Evolutionary conservation across 2,113 vertebrate genomes (phyloP).

Genomic region (Microtus pennsylvanicus): DNA sequence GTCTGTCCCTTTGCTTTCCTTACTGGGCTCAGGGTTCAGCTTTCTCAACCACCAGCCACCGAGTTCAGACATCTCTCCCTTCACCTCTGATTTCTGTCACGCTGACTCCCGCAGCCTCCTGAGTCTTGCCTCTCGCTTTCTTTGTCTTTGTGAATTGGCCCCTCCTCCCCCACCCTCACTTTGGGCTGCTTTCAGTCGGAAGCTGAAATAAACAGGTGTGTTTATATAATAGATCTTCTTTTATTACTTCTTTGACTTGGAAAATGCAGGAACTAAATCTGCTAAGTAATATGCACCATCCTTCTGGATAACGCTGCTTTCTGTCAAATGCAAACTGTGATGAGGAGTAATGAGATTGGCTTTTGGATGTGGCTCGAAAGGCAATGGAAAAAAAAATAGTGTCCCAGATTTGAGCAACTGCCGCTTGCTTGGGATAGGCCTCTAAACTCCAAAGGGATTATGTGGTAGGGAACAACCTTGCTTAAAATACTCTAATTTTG

Average conservation of each 20-base stretch:
- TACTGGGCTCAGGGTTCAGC: neutral
- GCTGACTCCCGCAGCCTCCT: neutral
- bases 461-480: neutral
- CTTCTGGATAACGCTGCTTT: slow-evolving; percentile 69
- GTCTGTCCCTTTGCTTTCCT: neutral
- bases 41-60: neutral
- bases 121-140: neutral
- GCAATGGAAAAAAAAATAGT: slow-evolving; percentile 48
- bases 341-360: slow-evolving; percentile 67
- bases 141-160: slow-evolving; percentile 51
- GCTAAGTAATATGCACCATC: slow-evolving; percentile 69
- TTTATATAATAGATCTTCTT: slow-evolving; percentile 75
- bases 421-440: slow-evolving; percentile 16
- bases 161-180: slow-evolving; percentile 49
- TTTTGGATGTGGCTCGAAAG: slow-evolving; percentile 67
- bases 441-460: neutral
- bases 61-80: neutral
- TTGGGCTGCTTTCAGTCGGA: slow-evolving; percentile 34
- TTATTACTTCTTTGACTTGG: slow-evolving; percentile 76
- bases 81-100: neutral
- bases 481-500: slow-evolving; percentile 23
- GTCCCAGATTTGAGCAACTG: slow-evolving; percentile 41
- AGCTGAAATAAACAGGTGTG: slow-evolving; percentile 75
- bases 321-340: slow-evolving; percentile 72
- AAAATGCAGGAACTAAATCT: slow-evolving; percentile 71